These are phyloP conservation scores for Tolmerus cingulatus DNA, from an alignment of 2,888 invertebrate genomes.

Conservation along the genomic window DNA sequence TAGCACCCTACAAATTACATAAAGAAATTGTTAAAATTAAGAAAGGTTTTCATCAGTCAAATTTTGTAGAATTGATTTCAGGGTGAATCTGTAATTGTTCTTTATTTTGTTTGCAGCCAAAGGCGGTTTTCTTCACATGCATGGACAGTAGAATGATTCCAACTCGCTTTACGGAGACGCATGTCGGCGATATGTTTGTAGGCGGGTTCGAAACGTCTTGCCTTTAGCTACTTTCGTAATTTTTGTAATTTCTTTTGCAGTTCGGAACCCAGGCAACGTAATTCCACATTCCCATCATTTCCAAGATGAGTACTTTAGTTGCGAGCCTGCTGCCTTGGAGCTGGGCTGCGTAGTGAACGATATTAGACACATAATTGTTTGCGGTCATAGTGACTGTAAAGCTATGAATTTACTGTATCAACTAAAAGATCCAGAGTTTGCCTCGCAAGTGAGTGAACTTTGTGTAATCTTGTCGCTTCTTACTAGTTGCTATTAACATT, in stretches of 20 bases:
- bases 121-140: slow-evolving; percentile 96
- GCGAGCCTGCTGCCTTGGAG: slow-evolving; percentile 95
- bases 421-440: slow-evolving; percentile 79
- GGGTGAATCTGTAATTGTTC: too few relatives aligned
- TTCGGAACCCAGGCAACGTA: slow-evolving; percentile 95
- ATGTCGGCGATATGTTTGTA: slow-evolving; percentile 98
- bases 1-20: too few relatives aligned
- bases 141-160: slow-evolving; percentile 99
- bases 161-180: slow-evolving; percentile 91
- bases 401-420: slow-evolving; percentile 93
- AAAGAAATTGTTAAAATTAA: too few relatives aligned
- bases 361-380: slow-evolving; percentile 91
- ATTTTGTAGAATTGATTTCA: too few relatives aligned
- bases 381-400: slow-evolving; percentile 98
- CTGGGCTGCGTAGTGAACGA: slow-evolving; percentile 91
- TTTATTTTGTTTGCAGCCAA: slow-evolving; percentile 73
- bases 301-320: slow-evolving; percentile 85
- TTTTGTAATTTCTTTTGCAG: slow-evolving; percentile 63
- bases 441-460: slow-evolving; percentile 67
- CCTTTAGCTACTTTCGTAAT: not conserved
- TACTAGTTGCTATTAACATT: slow-evolving; percentile 17
- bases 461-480: not conserved
- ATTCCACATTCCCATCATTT: slow-evolving; percentile 92
- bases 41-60: too few relatives aligned
- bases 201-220: slow-evolving; percentile 67